A percentile compares a stretch with the other conserved stretches of the same genome.
These are phyloP conservation scores for Drosophila ananassae DNA, from an alignment of 1,140 invertebrate species.

Conservation along the genomic window DNA sequence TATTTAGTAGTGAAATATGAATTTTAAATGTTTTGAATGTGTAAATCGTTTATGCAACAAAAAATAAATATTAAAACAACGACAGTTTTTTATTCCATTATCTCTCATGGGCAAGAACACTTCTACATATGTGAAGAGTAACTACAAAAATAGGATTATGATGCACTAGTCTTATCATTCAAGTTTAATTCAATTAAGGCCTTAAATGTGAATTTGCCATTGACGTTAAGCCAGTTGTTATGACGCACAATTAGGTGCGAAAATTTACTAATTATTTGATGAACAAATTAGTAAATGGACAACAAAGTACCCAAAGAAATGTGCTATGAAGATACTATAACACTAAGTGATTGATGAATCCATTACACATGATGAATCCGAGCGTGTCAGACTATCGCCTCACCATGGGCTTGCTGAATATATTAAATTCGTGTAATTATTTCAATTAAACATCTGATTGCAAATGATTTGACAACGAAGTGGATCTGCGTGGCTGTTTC, in stretches of 20 bases:
- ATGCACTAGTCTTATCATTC: neutral
- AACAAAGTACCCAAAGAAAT: neutral
- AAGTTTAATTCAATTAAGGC: neutral
- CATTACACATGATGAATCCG: neutral
- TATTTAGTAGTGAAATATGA: slow-evolving; percentile 45
- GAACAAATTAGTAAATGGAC: neutral
- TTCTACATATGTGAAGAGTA: neutral
- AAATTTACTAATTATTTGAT: neutral
- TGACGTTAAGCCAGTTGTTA: neutral
- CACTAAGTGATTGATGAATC: slow-evolving; percentile 2
- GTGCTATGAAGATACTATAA: neutral
- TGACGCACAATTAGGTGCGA: neutral
- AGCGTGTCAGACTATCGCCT: neutral
- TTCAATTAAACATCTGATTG: slow-evolving; percentile 55
- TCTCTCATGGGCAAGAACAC: neutral
- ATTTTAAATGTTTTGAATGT: slow-evolving; percentile 75
- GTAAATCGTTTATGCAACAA: slow-evolving; percentile 66
- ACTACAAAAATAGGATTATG: neutral
- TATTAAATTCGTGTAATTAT: slow-evolving; percentile 60
- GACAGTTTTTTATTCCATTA: neutral
- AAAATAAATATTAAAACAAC: slow-evolving; percentile 55
- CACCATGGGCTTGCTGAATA: neutral
- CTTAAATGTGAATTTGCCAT: too few relatives aligned
- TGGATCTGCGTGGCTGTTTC: slow-evolving; percentile 9
- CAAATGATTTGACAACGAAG: slow-evolving; percentile 26